A percentile compares a stretch with the other conserved stretches of the same genome.
Conservation (phyloP, 2,113 vertebrate genomes). For the Festucalex cinctus region DNA sequence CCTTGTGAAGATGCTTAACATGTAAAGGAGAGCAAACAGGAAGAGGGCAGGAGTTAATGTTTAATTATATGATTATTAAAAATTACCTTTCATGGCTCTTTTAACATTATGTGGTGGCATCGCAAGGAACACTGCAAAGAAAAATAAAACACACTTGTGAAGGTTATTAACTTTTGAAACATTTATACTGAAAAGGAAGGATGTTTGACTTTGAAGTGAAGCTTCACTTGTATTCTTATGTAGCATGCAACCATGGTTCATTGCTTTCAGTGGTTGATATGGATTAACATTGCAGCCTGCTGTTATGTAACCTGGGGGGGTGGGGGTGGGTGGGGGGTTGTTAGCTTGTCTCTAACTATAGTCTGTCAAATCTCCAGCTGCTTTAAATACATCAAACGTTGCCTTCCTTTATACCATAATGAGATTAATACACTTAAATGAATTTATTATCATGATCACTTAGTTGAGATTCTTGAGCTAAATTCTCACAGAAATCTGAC, state of each 20-base stretch:
- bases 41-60: too few relatives aligned
- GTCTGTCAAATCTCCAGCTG: neutral
- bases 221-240: neutral
- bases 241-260: neutral
- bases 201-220: neutral
- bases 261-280: conserved; percentile 12
- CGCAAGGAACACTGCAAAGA: too few relatives aligned
- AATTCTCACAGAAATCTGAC: conserved; percentile 22
- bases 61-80: too few relatives aligned
- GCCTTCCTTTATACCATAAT: neutral
- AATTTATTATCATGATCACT: neutral
- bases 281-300: conserved; percentile 27
- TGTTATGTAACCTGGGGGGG: conserved; percentile 32
- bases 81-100: too few relatives aligned
- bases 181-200: neutral
- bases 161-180: neutral
- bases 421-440: neutral
- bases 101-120: too few relatives aligned
- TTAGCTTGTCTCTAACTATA: conserved; percentile 13
- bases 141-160: too few relatives aligned
- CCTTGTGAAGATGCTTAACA: neutral
- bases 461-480: neutral
- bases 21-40: neutral
- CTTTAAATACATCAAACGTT: neutral
- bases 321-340: neutral